These are phyloP conservation scores for Notocelia uddmanniana DNA, from an alignment of 2,888 invertebrate genomes.

Conservation along the genomic window DNA sequence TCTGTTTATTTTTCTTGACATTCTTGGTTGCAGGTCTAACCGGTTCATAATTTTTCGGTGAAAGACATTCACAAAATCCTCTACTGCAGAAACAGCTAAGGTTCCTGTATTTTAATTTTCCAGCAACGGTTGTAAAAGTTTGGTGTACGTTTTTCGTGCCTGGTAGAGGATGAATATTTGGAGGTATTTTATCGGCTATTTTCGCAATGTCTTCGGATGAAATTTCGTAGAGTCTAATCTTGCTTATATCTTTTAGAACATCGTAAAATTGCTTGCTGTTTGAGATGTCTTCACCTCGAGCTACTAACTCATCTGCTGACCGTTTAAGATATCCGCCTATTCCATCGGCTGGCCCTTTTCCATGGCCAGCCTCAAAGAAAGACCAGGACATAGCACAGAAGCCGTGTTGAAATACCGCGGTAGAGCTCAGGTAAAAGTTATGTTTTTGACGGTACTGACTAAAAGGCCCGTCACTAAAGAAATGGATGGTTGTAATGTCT, in stretches of 20 bases:
- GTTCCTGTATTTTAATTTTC: slow-evolving; percentile 14
- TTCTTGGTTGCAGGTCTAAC: too few species aligned
- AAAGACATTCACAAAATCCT: slow-evolving; percentile 21
- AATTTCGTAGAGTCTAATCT: too few species aligned
- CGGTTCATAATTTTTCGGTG: not conserved
- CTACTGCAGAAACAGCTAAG: slow-evolving; percentile 13
- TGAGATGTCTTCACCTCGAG: slow-evolving; percentile 11
- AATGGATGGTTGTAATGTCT: slow-evolving; percentile 38
- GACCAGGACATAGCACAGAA: too few species aligned
- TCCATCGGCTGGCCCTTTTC: slow-evolving; percentile 15
- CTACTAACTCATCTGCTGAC: slow-evolving; percentile 11
- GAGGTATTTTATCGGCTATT: too few species aligned
- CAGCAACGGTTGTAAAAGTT: slow-evolving; percentile 3
- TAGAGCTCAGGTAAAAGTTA: slow-evolving; percentile 30
- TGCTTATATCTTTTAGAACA: slow-evolving; percentile 17
- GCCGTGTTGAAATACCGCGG: too few species aligned
- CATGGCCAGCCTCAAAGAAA: too few species aligned
- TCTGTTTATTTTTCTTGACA: too few species aligned
- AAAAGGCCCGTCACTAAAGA: slow-evolving; percentile 42
- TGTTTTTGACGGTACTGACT: slow-evolving; percentile 45
- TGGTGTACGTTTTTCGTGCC: slow-evolving; percentile 5
- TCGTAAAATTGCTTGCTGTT: not conserved
- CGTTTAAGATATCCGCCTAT: slow-evolving; percentile 16
- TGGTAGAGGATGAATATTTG: not conserved
- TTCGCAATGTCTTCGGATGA: too few species aligned